Evolutionary conservation across 2,888 invertebrate species (phyloP).

Genomic region (Tanypteryx hageni): DNA sequence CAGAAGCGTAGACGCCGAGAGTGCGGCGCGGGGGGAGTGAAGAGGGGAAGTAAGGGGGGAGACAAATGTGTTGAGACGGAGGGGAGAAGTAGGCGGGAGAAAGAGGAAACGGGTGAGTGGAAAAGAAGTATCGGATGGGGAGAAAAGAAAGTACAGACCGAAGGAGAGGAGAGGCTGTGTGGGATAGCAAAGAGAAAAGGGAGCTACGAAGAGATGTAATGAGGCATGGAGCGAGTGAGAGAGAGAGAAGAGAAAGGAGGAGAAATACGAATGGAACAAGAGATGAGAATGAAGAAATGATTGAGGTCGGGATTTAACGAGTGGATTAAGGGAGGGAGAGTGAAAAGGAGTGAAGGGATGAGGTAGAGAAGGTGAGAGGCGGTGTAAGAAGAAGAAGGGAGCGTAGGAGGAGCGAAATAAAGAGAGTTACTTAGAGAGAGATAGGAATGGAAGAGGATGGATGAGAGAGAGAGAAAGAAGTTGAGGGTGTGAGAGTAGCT

Average conservation of each 20-base stretch:
- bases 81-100: neutral
- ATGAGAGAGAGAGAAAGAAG: too few relatives aligned
- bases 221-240: neutral
- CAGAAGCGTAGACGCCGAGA: neutral
- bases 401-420: neutral
- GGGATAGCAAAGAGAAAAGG: neutral
- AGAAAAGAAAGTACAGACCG: neutral
- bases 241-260: neutral
- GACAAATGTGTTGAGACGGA: neutral
- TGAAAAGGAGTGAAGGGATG: neutral
- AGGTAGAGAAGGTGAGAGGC: neutral
- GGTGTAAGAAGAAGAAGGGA: neutral
- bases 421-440: neutral
- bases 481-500: neutral
- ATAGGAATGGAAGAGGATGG: neutral
- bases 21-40: neutral
- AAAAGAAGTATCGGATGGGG: slow-evolving; percentile 56
- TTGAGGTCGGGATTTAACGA: neutral
- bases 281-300: neutral
- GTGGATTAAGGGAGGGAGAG: neutral
- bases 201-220: neutral
- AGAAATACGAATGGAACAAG: neutral
- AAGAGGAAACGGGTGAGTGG: neutral
- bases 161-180: too few relatives aligned
- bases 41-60: neutral